A percentile compares a stretch with the other conserved stretches of the same genome.
phyloP scores from a whole-genome alignment of 2,888 invertebrate species.

The Tetramorium bicarinatum region DNA sequence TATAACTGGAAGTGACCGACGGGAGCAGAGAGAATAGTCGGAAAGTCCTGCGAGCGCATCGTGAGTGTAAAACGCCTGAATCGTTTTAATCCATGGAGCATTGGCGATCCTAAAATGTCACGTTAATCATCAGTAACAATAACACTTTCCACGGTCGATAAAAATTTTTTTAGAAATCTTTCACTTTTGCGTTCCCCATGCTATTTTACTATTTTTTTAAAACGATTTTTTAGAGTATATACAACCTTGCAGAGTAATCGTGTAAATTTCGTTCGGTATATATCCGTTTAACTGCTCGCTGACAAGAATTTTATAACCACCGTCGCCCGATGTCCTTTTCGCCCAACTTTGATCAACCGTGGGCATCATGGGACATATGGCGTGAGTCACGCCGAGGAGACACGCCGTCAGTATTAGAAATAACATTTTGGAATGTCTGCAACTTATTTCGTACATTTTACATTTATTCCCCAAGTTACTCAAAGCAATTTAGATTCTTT shows the following conservation, averaged over 20 bases:
- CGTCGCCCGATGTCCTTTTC: conserved; percentile 92
- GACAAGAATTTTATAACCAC: conserved; percentile 94
- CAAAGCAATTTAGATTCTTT: background rate
- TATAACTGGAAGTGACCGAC: conserved; percentile 90
- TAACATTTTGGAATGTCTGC: conserved; percentile 69
- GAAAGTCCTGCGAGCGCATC: conserved; percentile 90
- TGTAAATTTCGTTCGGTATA: conserved; percentile 94
- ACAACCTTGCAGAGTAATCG: conserved; percentile 88
- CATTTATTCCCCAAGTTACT: background rate
- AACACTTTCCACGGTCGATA: background rate
- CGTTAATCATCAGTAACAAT: background rate
- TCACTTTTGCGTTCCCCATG: background rate
- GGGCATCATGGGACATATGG: conserved; percentile 83
- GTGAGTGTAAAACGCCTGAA: conserved; percentile 95
- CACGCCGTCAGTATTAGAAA: conserved; percentile 75
- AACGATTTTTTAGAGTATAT: background rate
- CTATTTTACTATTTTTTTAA: background rate
- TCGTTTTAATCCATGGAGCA: conserved; percentile 88
- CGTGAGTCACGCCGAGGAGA: conserved; percentile 75
- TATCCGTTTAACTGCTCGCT: conserved; percentile 94
- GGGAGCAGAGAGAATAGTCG: conserved; percentile 85
- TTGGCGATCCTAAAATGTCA: conserved; percentile 88
- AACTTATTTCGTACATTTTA: conserved; percentile 19
- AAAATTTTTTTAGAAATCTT: background rate
- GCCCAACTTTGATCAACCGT: conserved; percentile 83